Evolutionary conservation across 2,797 vertebrate genomes (phyloP), one percentile per base, ranked within the genome.

Genomic region (Chrysocyon brachyurus): DNA sequence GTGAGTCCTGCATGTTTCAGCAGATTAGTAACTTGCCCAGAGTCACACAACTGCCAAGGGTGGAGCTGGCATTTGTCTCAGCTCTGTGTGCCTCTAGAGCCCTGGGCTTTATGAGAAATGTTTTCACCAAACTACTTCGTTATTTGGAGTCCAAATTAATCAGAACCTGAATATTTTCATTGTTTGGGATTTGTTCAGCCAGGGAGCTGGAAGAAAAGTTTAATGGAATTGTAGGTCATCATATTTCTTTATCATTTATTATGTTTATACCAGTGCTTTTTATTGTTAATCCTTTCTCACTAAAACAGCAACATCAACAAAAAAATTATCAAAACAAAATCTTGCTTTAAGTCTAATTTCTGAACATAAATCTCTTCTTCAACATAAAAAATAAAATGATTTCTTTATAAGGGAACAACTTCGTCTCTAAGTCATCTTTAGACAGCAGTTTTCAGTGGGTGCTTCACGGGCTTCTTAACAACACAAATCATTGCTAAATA

Each of bases 171-270:
- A 40, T 97, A 87, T 95, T 95, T 94, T 78, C 36, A 49, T 91
- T 97, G 54, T 95, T 96, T 94, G 85, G 49, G 87, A 96, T 97
- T 97, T 97, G 85, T 97, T 97, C 73, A 85, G 40, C 93, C 97
- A 81, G 82, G 93, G 92, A 94, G 68, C 92, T 94, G 46, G 77
- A 96, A 97, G 97, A 97, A 96, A 97, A 89, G 90, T 92, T 97
- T 96, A 96, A 89, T 96, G 81, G 68, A 88, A 92, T 96, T 96
- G 59, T 96, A 68, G 83, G 93, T 85, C 61, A 64, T 87, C 17
- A 49, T 36, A 77, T 87, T 93, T 85, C 78, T 70, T 95, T 96
- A 87, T 94, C 91, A 73, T 68, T 93, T 91, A 85, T 93, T 63
- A 68, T 92, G 95, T 66, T 96, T 86, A 95, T 12, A 94, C 59